Evolutionary conservation across 2,113 vertebrate species (phyloP).

Genomic region (Takifugu flavidus): DNA sequence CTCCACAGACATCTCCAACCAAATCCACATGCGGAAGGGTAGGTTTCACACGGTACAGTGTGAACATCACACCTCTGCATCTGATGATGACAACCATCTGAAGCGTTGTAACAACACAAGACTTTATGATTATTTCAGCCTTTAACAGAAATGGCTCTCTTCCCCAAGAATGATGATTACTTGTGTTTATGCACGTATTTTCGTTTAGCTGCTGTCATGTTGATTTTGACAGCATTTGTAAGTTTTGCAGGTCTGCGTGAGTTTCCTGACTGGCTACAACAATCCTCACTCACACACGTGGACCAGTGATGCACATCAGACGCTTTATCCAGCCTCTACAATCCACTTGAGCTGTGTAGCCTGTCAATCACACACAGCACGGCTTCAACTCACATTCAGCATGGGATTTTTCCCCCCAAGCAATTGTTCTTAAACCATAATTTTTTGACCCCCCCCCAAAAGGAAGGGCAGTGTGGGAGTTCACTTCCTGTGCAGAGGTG

Average conservation of each 20-base stretch:
- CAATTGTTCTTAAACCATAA: no score
- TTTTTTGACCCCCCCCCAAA: no score
- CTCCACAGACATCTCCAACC: constrained; percentile 70
- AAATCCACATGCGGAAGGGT: neutral
- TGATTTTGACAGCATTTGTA: no score
- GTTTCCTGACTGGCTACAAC: neutral
- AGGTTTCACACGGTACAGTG: constrained; percentile 39
- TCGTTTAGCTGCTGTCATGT: no score
- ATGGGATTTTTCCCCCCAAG: no score
- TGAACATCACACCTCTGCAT: constrained; percentile 45
- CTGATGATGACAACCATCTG: neutral
- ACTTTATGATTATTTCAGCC: no score
- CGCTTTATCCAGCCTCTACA: constrained; percentile 14
- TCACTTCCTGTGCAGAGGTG: neutral
- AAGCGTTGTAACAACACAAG: no score
- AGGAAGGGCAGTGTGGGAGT: no score
- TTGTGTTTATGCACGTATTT: neutral
- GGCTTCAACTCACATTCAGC: neutral
- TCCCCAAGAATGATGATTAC: neutral
- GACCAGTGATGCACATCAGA: constrained; percentile 19
- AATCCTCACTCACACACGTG: constrained; percentile 3
- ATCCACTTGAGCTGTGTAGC: constrained; percentile 13
- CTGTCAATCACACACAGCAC: neutral
- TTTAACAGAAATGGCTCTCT: neutral
- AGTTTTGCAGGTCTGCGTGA: no score